Evolutionary conservation across 2,113 vertebrate species (phyloP).

Genomic region (Chamaea fasciata): DNA sequence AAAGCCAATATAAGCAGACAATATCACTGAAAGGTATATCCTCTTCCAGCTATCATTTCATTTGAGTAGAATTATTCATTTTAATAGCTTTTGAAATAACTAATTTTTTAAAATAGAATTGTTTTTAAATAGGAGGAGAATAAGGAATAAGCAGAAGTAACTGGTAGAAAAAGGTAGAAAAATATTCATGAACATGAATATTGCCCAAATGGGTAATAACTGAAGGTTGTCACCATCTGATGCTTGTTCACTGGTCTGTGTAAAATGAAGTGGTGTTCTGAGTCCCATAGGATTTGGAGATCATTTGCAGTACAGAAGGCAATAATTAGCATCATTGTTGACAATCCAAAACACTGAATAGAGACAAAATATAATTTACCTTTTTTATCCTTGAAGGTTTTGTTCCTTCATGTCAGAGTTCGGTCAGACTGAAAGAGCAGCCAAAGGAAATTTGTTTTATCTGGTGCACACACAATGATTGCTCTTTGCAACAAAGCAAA

Average conservation of each 20-base stretch:
- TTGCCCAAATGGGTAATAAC: neutral
- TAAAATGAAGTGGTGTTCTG: neutral
- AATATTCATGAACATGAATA: neutral
- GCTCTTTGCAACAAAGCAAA: slow-evolving; percentile 7
- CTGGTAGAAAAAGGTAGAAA: neutral
- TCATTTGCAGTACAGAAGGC: neutral
- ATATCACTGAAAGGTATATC: neutral
- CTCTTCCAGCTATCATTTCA: neutral
- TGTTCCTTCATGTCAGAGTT: neutral
- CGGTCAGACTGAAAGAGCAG: neutral
- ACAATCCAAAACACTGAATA: neutral
- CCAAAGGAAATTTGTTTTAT: neutral
- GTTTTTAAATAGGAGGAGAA: neutral
- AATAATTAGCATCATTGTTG: slow-evolving; percentile 11
- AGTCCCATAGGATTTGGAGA: neutral
- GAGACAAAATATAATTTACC: neutral
- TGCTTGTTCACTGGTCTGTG: neutral
- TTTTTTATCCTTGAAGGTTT: neutral
- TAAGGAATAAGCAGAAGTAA: neutral
- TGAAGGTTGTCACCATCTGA: neutral
- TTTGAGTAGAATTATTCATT: neutral
- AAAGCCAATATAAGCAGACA: neutral
- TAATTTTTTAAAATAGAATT: neutral
- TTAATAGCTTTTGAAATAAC: neutral
- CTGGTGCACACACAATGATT: neutral